A percentile compares a stretch with the other conserved stretches of the same genome.
Conservation (phyloP, 2,888 invertebrate species). For the Beris chalybata region DNA sequence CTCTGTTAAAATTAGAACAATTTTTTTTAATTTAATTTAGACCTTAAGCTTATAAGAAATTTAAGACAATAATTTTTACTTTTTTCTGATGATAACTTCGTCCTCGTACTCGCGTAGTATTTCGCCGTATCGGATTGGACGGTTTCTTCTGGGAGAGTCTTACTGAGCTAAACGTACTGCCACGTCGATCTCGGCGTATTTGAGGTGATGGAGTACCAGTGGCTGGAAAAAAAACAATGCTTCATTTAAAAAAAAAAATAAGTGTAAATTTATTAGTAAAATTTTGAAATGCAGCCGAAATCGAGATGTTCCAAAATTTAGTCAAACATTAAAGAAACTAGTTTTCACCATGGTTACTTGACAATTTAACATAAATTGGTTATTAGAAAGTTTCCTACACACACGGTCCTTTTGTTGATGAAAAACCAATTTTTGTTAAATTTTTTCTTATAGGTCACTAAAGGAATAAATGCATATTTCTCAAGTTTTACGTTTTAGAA, state of each 20-base stretch:
- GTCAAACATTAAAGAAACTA: no score
- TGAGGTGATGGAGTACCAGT: conserved; percentile 56
- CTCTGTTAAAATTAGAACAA: conserved; percentile 44
- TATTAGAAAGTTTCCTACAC: no score
- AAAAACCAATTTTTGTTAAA: no score
- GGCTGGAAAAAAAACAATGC: conserved; percentile 43
- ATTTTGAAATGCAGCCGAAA: no score
- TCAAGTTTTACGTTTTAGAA: no score
- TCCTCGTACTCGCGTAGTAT: conserved; percentile 60
- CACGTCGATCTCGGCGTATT: conserved; percentile 53
- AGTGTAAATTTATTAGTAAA: not conserved
- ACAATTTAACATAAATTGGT: no score
- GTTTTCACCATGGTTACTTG: no score
- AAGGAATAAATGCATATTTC: no score
- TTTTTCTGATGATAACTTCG: conserved; percentile 56
- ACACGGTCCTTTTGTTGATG: no score
- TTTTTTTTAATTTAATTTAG: not conserved
- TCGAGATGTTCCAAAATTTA: no score
- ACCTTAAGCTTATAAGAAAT: not conserved
- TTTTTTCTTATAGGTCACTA: no score
- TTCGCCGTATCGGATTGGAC: conserved; percentile 60
- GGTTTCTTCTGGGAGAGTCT: conserved; percentile 59
- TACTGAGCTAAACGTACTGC: conserved; percentile 62
- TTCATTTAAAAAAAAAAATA: not conserved
- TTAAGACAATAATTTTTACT: conserved; percentile 42